Evolutionary conservation across 2,113 vertebrate species (phyloP).

Genomic region (Burhinus oedicnemus): DNA sequence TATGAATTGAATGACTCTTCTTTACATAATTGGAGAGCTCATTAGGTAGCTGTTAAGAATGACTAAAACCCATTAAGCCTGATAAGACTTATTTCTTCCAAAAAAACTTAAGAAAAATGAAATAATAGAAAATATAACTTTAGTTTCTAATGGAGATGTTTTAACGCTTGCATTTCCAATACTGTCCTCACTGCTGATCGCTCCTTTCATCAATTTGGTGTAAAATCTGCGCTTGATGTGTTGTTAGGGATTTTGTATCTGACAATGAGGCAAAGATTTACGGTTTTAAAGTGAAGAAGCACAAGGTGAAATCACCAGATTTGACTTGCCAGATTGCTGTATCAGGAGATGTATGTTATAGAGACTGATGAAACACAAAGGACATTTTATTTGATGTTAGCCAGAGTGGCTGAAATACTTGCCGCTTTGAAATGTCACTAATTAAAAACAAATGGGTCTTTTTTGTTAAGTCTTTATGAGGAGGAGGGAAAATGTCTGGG

Average conservation of each 20-base stretch:
- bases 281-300: background rate
- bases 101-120: background rate
- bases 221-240: background rate
- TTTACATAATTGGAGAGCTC: constrained; percentile 10
- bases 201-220: background rate
- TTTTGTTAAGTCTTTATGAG: background rate
- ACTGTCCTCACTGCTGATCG: background rate
- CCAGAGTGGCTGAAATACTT: background rate
- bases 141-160: background rate
- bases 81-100: background rate
- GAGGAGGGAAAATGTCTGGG: background rate
- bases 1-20: background rate
- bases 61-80: background rate
- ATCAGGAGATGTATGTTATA: fast-evolving
- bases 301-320: background rate
- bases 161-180: background rate
- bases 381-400: background rate
- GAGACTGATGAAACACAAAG: background rate
- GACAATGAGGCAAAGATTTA: background rate
- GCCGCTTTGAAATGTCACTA: background rate
- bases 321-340: background rate
- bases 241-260: background rate
- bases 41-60: constrained; percentile 18
- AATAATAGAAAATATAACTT: background rate
- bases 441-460: background rate